Conservation (phyloP, 2,113 vertebrate genomes). For the Ivindomyrus marchei region DNA sequence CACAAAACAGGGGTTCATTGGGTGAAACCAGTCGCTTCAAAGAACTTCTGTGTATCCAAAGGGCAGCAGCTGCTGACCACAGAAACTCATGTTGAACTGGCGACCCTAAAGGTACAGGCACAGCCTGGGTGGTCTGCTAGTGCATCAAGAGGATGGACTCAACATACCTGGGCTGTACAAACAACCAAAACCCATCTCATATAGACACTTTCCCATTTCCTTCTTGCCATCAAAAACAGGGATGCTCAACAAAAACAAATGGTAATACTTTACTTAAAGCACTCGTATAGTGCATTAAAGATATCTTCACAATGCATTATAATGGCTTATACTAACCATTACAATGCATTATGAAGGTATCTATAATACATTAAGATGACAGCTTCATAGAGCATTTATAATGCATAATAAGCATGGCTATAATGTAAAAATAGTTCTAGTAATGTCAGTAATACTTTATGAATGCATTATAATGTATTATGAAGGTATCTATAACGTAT, state of each 20-base stretch:
- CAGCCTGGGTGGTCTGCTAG: constrained; percentile 33
- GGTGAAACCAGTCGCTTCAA: background rate
- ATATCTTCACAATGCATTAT: background rate
- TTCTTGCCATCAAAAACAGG: background rate
- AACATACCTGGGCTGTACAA: background rate
- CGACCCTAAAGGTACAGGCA: constrained; percentile 18
- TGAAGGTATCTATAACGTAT: no score
- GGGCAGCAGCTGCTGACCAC: constrained; percentile 2
- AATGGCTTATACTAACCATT: no score
- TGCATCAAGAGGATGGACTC: constrained; percentile 5
- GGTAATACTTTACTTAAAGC: background rate
- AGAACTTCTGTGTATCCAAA: background rate
- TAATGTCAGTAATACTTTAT: no score
- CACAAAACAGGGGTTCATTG: background rate
- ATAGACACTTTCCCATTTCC: background rate
- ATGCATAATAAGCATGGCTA: no score
- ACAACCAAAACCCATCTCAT: background rate
- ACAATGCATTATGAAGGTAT: no score
- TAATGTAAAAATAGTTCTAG: no score
- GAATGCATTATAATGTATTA: no score
- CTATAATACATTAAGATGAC: no score
- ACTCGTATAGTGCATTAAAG: background rate
- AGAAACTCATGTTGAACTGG: background rate
- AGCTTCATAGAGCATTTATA: no score
- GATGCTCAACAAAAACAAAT: background rate